These are phyloP conservation scores for Heterodera schachtii DNA, from an alignment of 1,140 invertebrate species.

Conservation along the genomic window DNA sequence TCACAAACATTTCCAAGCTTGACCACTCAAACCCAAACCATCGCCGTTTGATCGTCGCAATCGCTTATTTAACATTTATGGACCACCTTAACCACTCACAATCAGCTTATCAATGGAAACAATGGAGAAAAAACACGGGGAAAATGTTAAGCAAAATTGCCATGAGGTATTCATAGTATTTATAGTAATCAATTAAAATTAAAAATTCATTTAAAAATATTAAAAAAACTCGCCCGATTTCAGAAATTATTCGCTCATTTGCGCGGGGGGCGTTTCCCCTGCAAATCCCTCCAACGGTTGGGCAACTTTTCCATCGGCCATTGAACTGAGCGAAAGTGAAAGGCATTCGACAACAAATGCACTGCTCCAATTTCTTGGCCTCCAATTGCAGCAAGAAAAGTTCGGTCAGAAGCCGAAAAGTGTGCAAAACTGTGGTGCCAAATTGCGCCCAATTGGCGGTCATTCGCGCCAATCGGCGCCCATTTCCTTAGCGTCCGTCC, in stretches of 20 bases:
- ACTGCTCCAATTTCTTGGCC: slow-evolving; percentile 12
- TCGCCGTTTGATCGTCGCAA: neutral
- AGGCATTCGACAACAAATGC: neutral
- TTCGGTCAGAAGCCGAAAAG: neutral
- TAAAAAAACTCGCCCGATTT: neutral
- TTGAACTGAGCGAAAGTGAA: slow-evolving; percentile 15
- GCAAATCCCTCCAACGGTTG: neutral
- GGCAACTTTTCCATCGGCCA: neutral
- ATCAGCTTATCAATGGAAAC: neutral
- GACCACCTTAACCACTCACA: neutral
- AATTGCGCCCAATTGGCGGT: neutral
- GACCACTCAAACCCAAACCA: neutral
- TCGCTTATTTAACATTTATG: neutral
- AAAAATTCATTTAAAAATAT: neutral
- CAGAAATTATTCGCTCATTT: neutral
- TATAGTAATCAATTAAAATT: neutral
- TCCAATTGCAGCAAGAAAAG: neutral
- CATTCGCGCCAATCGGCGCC: neutral
- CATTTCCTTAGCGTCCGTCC: neutral
- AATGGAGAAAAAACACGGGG: neutral
- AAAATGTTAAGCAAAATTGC: neutral
- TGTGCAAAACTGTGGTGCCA: neutral
- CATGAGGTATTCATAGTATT: neutral
- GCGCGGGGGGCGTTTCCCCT: neutral
- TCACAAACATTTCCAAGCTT: neutral